Evolutionary conservation across 2,888 invertebrate species (phyloP).

Genomic region (Elegia similella): DNA sequence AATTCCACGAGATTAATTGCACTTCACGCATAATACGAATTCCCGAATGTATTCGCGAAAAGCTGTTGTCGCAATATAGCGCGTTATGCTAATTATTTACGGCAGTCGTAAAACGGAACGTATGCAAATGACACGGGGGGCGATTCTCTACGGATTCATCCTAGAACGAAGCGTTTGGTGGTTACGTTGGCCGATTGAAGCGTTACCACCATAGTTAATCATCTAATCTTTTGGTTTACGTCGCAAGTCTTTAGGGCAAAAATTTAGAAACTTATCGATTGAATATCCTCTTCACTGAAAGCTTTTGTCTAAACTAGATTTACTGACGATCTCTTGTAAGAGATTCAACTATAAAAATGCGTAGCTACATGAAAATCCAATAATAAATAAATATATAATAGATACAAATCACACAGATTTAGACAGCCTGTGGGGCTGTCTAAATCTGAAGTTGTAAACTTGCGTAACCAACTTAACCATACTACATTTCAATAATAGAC

Average conservation of each 20-base stretch:
- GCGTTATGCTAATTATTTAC: conserved; percentile 44
- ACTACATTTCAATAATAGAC: too few relatives aligned
- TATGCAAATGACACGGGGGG: conserved; percentile 59
- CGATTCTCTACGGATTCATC: conserved; percentile 55
- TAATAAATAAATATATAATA: neutral
- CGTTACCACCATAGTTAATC: too few relatives aligned
- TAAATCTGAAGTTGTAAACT: too few relatives aligned
- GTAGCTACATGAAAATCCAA: too few relatives aligned
- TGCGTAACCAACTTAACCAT: too few relatives aligned
- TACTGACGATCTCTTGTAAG: too few relatives aligned
- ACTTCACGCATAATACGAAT: neutral
- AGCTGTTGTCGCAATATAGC: conserved; percentile 31
- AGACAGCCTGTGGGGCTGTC: neutral
- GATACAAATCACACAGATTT: neutral
- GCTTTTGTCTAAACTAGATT: neutral
- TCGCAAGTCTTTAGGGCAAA: too few relatives aligned
- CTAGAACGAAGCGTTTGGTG: conserved; percentile 35
- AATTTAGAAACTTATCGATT: too few relatives aligned
- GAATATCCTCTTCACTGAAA: neutral
- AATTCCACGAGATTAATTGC: neutral
- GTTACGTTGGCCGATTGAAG: conserved; percentile 52
- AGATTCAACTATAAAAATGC: too few relatives aligned
- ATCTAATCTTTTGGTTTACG: too few relatives aligned
- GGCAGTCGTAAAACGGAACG: conserved; percentile 46
- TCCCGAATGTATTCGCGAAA: conserved; percentile 8